Base-by-base conservation (phyloP, 2,888 invertebrate species). In the Lepidocyrtoides sp. region DNA sequence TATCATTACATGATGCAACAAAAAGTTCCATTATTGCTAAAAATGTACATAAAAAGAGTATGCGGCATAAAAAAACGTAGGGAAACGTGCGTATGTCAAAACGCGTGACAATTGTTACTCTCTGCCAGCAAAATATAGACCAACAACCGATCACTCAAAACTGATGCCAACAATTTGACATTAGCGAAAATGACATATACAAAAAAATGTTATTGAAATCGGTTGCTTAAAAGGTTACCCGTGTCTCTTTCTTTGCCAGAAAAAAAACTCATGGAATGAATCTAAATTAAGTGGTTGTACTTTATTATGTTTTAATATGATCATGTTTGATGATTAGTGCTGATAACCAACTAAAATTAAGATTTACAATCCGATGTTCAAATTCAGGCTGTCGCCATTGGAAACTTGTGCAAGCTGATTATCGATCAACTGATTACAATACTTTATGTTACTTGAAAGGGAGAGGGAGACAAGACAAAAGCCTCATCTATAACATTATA, bases 121-220 rank as follows among this genome's bases (percentile, higher is more conserved):
- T 44, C 48, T 83, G 83, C 83, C 83, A 83, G 66, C 23, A 75
- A 44, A 75, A 75, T 48, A 48, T 48, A 23, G 12, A 57, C 26
- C 66, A n/a, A n/a, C n/a, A 83, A 83, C 66, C 48, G 63, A 66
- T 66, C 66, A 23, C 66, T n/a, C n/a, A n/a, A n/a, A 63, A 72
- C 23, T 32, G 17, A 29, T 77, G 51, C 41, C 36, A 36, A 36
- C 36, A n/a, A n/a, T n/a, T n/a, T n/a, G n/a, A n/a, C n/a, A n/a
- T n/a, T n/a, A n/a, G n/a, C n/a, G 48, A 75, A 26, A 44, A 48
- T 44, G 41, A 75, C 75, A 44, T 75, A 7, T 69, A 41, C 41
- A 41, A 2, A 48, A 44, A 44, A 7, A 66, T 66, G 29, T n/a
- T n/a, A n/a, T 77, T 23, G 29, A n/a, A 14, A 17, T 26, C 29